Conservation (phyloP, 2,888 invertebrate genomes). For the Aricia artaxerxes region DNA sequence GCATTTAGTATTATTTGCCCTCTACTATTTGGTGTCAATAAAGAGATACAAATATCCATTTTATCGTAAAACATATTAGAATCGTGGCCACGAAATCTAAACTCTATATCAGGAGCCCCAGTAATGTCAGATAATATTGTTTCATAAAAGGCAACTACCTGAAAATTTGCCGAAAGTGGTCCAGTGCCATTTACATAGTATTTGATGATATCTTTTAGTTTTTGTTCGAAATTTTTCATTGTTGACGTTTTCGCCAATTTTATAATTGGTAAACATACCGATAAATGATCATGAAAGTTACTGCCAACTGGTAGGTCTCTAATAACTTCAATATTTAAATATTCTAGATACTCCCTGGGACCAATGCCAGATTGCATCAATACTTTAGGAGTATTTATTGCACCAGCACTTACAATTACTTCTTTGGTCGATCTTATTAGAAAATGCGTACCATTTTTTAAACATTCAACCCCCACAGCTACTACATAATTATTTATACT, state of each 20-base stretch:
- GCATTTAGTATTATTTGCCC: conserved; percentile 69
- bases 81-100: conserved; percentile 69
- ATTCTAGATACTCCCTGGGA: conserved; percentile 70
- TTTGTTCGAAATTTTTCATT: conserved; percentile 60
- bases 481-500: conserved; percentile 50
- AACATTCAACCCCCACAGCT: conserved; percentile 62
- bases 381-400: conserved; percentile 70
- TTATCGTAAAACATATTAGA: conserved; percentile 74
- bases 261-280: conserved; percentile 70
- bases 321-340: conserved; percentile 59
- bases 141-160: conserved; percentile 69
- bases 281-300: conserved; percentile 74
- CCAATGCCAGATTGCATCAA: conserved; percentile 74
- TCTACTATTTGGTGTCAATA: conserved; percentile 71
- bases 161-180: conserved; percentile 71
- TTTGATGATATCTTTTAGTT: conserved; percentile 66
- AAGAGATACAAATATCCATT: conserved; percentile 67
- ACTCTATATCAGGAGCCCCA: conserved; percentile 68
- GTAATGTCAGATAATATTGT: conserved; percentile 64
- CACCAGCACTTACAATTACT: conserved; percentile 68
- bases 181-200: conserved; percentile 68
- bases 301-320: conserved; percentile 68
- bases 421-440: conserved; percentile 60
- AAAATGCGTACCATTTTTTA: conserved; percentile 67
- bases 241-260: conserved; percentile 64